phyloP scores from a whole-genome alignment of 2,797 vertebrate genomes.

The Eulemur coronatus region DNA sequence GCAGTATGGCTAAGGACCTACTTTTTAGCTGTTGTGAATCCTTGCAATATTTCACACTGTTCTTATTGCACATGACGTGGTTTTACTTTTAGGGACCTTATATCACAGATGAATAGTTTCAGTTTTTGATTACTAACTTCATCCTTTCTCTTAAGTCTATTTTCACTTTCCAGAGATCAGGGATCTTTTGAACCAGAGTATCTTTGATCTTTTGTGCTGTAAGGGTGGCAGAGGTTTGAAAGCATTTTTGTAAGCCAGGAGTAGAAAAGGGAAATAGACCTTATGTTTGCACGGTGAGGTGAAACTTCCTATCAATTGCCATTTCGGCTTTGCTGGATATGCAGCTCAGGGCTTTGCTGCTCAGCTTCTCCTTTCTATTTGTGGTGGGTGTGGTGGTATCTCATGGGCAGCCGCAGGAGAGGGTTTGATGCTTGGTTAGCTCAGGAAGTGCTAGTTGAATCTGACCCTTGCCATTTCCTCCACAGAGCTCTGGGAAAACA shows the following conservation, averaged over 20 bases:
- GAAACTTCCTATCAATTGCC: fast-evolving
- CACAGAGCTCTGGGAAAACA: neutral
- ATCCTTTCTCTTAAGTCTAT: neutral
- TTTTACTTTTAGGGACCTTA: neutral
- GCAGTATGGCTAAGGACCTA: neutral
- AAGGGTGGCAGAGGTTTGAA: neutral
- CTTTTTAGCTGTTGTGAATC: neutral
- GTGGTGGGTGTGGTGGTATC: neutral
- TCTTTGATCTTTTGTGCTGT: neutral
- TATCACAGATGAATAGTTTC: neutral
- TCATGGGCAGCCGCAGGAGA: neutral
- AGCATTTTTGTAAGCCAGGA: neutral
- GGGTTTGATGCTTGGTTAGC: neutral
- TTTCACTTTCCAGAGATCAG: neutral
- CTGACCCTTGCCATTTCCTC: neutral
- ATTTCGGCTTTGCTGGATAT: fast-evolving
- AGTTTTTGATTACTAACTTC: neutral
- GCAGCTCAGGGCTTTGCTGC: neutral
- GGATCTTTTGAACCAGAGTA: neutral
- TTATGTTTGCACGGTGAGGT: neutral
- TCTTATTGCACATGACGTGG: fast-evolving
- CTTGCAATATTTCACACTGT: neutral
- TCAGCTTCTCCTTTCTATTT: neutral
- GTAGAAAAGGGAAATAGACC: neutral
- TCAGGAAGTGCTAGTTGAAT: neutral